Conservation (phyloP, 2,888 invertebrate genomes). For the Caenorhabditis wallacei region DNA sequence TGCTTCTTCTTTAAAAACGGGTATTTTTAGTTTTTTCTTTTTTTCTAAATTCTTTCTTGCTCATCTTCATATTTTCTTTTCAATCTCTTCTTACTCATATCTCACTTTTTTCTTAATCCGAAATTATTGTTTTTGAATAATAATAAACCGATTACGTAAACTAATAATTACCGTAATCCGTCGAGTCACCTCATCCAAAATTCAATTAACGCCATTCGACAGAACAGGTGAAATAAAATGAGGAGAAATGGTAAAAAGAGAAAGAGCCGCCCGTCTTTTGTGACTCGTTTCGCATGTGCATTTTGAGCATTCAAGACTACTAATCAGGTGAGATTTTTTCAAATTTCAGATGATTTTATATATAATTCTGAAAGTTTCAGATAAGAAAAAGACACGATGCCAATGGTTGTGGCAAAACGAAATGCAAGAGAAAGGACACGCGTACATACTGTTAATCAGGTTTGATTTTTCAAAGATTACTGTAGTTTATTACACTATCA, state of each 20-base stretch:
- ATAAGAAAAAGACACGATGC: constrained; percentile 39
- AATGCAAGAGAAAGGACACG: constrained; percentile 82
- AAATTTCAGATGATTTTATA: neutral
- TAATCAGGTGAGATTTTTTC: constrained; percentile 21
- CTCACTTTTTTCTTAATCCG: constrained; percentile 26
- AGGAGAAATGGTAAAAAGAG: constrained; percentile 35
- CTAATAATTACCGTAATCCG: constrained; percentile 62
- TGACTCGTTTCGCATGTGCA: constrained; percentile 13
- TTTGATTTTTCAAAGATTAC: constrained; percentile 22
- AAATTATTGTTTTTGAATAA: constrained; percentile 36
- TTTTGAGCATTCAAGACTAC: neutral
- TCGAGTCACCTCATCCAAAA: constrained; percentile 46
- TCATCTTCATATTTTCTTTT: constrained; percentile 13
- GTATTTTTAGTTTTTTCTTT: constrained; percentile 2
- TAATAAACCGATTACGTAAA: constrained; percentile 54
- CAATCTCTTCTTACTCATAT: constrained; percentile 30
- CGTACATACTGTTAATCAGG: constrained; percentile 81
- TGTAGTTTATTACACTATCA: no score
- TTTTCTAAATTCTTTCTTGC: neutral
- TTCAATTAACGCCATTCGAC: constrained; percentile 50
- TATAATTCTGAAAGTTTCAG: constrained; percentile 10
- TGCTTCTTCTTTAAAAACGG: constrained; percentile 23
- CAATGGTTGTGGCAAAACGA: constrained; percentile 80
- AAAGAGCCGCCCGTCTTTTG: constrained; percentile 36
- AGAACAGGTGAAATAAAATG: constrained; percentile 56